Conservation (phyloP, 1,140 invertebrate genomes). For the Phortica variegata region DNA sequence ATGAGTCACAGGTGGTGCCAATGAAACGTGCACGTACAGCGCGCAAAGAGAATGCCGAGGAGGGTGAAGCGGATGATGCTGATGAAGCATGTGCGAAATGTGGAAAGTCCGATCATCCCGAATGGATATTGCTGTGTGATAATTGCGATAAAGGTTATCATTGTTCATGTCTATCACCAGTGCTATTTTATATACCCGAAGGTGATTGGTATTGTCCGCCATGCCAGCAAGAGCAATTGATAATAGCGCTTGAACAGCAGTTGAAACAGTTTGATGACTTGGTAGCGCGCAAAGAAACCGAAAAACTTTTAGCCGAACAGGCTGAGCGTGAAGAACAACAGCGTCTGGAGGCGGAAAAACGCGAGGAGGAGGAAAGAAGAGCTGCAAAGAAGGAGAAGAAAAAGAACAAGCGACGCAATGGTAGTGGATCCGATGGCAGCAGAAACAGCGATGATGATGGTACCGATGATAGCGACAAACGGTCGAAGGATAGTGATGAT, state of each 20-base stretch:
- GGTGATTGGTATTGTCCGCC: constrained; percentile 97
- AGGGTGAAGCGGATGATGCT: constrained; percentile 47
- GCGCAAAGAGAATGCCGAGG: constrained; percentile 62
- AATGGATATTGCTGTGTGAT: constrained; percentile 95
- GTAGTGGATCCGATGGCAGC: neutral
- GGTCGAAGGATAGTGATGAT: constrained; percentile 5
- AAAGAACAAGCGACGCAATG: constrained; percentile 4
- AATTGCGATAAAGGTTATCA: constrained; percentile 94
- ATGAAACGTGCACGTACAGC: constrained; percentile 70
- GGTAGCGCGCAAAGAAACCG: constrained; percentile 70
- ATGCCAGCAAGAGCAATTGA: constrained; percentile 81
- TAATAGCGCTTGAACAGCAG: constrained; percentile 68
- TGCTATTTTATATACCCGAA: constrained; percentile 89
- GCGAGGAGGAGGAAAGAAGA: constrained; percentile 16
- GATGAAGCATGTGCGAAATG: constrained; percentile 84
- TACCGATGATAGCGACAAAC: constrained; percentile 20
- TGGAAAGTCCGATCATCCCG: constrained; percentile 85
- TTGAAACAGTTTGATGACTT: constrained; percentile 66
- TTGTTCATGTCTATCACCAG: constrained; percentile 86
- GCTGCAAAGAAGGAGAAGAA: neutral
- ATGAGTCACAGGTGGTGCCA: constrained; percentile 63
- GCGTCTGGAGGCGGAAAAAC: constrained; percentile 43
- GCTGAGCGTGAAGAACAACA: constrained; percentile 34
- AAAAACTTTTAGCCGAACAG: constrained; percentile 68
- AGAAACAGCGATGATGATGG: constrained; percentile 17